These are phyloP conservation scores for Oceanodroma leucorhoa DNA, from an alignment of 2,797 vertebrate species.

Conservation along the genomic window DNA sequence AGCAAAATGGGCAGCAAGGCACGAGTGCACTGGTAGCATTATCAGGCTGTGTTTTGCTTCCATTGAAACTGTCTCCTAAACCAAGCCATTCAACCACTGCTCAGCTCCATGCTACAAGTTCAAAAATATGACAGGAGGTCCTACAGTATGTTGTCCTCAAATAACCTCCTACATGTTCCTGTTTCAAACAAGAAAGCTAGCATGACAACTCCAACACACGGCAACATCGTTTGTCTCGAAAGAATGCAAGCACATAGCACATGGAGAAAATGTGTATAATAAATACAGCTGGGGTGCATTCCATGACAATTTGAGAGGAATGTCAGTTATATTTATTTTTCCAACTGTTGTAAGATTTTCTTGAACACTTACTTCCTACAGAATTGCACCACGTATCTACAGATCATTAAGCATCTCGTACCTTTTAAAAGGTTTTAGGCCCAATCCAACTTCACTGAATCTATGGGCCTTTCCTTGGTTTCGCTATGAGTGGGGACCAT, in stretches of 20 bases:
- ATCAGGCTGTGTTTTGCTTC: background rate
- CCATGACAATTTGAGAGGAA: slow-evolving; percentile 2
- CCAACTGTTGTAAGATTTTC: slow-evolving; percentile 5
- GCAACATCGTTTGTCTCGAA: background rate
- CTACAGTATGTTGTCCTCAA: slow-evolving; percentile 19
- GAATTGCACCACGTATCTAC: background rate
- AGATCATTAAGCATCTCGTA: background rate
- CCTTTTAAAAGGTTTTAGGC: background rate
- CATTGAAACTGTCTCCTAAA: background rate
- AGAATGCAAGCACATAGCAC: slow-evolving; percentile 46
- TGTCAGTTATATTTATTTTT: slow-evolving; percentile 40
- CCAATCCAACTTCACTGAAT: background rate
- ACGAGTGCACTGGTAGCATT: background rate
- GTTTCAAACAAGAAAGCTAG: slow-evolving; percentile 1
- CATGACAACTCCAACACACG: background rate
- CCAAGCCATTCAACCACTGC: background rate
- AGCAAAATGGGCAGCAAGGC: background rate
- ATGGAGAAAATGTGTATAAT: background rate
- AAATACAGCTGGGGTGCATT: slow-evolving; percentile 41
- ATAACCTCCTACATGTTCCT: slow-evolving; percentile 32
- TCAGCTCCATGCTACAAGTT: background rate
- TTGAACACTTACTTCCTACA: background rate
- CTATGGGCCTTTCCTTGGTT: background rate
- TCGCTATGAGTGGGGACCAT: background rate
- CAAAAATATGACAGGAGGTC: background rate